Evolutionary conservation across 2,113 vertebrate species (phyloP), one percentile per base, ranked within the genome.

Genomic region (Dromiciops gliroides): DNA sequence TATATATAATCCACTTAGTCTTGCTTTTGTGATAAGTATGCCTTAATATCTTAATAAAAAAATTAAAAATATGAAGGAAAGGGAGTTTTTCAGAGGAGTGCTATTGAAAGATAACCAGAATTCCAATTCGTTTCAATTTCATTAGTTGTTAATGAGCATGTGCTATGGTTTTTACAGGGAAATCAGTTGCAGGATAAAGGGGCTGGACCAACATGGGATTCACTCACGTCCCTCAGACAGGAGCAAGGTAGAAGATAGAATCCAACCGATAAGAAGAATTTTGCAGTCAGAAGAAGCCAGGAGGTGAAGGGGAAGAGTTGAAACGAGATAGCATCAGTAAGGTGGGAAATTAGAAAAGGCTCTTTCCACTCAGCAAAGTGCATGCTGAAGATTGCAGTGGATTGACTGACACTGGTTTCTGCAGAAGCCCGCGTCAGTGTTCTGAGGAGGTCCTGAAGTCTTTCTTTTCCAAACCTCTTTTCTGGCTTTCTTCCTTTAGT

Each of bases 71-170:
- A 83, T 60, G 56, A 92, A 60, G 48, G 26, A 28, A 50, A 92
- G 51, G 48, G 26, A 28, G 24, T 0, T 75, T 25, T 48, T 90
- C 93, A 83, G 49, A 89, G 75, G 47, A 50, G 44, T 1, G 11
- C 16, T 92, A 50, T 67, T n/a, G 44, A 47, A 83, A 91, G 19
- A 37, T 9, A 25, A 3, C 56, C 25, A 0, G 3, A 37, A 3
- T 89, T 91, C 3, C 28, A 19, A 0, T 50, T 28, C 49, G 11
- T 10, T 6, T 52, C 67, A 53, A 51, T 97, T 96, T 95, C 92
- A 16, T 93, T 89, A 93, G 90, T 51, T 28, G 50, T 90, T 94
- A 94, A 94, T 89, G 94, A 97, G 50, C 91, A 31, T 52, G 93
- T 95, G 48, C 95, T 50, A 7, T 91, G 90, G 92, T 28, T 75